These are phyloP conservation scores for Ambastaia sidthimunki DNA, from an alignment of 2,797 vertebrate genomes.

Conservation along the genomic window DNA sequence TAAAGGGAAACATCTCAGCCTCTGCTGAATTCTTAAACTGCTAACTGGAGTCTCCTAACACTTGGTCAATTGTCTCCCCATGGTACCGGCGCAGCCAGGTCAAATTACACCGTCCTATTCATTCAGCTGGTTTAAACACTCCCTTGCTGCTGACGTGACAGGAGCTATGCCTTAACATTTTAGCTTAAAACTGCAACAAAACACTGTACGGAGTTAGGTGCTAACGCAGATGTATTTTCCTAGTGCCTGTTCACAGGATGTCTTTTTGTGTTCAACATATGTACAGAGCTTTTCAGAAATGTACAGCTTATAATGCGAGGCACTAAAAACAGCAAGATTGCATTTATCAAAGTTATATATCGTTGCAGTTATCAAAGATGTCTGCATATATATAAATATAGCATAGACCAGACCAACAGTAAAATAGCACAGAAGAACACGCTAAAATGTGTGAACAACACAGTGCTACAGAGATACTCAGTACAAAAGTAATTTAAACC, in stretches of 20 bases:
- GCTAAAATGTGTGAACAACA: background rate
- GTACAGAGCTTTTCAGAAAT: too few species aligned
- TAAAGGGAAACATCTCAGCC: constrained; percentile 51
- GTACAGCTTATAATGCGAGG: too few species aligned
- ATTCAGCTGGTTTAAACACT: constrained; percentile 42
- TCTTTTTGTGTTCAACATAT: background rate
- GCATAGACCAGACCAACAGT: background rate
- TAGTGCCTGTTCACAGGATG: background rate
- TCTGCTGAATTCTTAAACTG: constrained; percentile 50
- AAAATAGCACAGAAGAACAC: background rate
- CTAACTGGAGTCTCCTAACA: constrained; percentile 59
- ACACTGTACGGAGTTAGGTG: background rate
- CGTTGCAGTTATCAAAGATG: background rate
- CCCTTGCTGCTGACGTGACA: background rate
- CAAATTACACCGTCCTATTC: constrained; percentile 63
- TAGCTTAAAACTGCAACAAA: constrained; percentile 23
- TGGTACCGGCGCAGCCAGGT: constrained; percentile 59
- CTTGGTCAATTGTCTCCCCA: constrained; percentile 65
- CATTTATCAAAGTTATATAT: background rate
- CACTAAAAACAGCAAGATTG: background rate
- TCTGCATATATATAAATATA: too few species aligned
- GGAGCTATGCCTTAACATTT: constrained; percentile 10
- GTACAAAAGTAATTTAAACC: background rate
- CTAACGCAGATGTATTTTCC: background rate
- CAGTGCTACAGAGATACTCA: background rate